Evolutionary conservation across 2,113 vertebrate species (phyloP), one percentile per base, ranked within the genome.

Genomic region (Machaerirhynchus nigripectus): DNA sequence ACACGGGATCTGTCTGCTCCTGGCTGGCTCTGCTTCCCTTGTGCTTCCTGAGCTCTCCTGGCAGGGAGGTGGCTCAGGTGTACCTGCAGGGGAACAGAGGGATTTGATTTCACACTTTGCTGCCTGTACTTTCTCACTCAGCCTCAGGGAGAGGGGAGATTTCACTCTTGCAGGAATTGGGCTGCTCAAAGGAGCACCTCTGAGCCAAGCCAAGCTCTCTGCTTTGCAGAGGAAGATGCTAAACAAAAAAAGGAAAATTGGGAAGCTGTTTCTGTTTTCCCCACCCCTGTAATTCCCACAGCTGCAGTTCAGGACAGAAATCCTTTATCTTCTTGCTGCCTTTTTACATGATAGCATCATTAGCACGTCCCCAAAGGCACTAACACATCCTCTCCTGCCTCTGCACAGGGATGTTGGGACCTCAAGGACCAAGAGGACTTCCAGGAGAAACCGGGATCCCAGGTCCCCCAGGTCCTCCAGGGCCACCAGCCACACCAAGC

Each of bases 391-490:
- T 90, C 71, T 88, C 35, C 59, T 84, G 30, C 53, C 76, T 95
- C 87, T 86, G 79, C 77, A 88, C 96, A 97, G 99, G 99, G 16
- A 97, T 97, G 50, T 6, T 97, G 83, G 98, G 98, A 91, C 98
- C 98, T 10, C 98, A 96, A 55, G 98, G 98, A 70, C 98, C 98
- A 30, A 98, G 98, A 61, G 99, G 99, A 84, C 94, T 97, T 70
- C 98, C 98, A 55, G 99, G 99, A 96, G 98, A 98, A 94, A 97
- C 78, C 0, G 99, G 99, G 67, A 98, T 95, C 23, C 98, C 98
- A 0, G 99, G 99, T 2, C 98, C 98, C 22, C 98, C 98, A 1
- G 99, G 99, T 10, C 98, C 97, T 13, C 99, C 99, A 0, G 98
- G 99, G 37, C 98, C 98, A 94, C 98, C 67, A 88, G 99, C 95